Percentiles rank a stretch among this genome's conserved stretches.
Conservation (phyloP, 2,113 vertebrate genomes). For the Mionectes macconnelli region DNA sequence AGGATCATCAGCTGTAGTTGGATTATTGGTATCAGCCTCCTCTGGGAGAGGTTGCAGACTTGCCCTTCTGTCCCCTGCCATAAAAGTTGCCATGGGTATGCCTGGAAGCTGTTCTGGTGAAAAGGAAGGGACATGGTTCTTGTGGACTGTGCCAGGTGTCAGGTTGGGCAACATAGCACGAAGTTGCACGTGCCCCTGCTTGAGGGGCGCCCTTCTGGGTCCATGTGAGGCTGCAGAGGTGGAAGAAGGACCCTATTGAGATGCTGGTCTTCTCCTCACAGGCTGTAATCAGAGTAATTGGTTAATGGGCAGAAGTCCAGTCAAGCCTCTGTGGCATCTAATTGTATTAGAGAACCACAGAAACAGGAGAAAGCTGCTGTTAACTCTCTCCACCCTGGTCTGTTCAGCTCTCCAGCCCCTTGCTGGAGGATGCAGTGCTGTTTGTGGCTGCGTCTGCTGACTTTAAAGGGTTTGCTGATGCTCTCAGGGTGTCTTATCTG, state of each 20-base stretch:
- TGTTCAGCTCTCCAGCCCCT: neutral
- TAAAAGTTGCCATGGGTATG: neutral
- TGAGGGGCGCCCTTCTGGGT: neutral
- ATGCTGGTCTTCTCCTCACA: neutral
- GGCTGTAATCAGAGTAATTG: neutral
- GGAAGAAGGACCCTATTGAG: neutral
- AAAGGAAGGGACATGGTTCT: neutral
- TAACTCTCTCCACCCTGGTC: neutral
- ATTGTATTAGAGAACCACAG: conserved; percentile 45
- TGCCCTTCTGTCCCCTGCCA: neutral
- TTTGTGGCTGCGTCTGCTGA: neutral
- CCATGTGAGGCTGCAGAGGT: neutral
- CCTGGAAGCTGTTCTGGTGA: neutral
- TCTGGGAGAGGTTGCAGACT: neutral
- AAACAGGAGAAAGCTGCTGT: neutral
- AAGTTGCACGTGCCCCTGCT: neutral
- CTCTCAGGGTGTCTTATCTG: neutral
- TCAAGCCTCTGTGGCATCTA: neutral
- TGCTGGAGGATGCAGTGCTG: accelerated
- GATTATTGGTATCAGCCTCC: neutral
- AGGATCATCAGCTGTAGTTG: neutral
- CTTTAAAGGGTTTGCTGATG: neutral
- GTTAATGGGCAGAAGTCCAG: conserved; percentile 10
- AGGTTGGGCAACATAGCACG: accelerated
- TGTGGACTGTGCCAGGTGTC: neutral